Conservation (phyloP, 2,888 invertebrate species). For the Norana najaformis region DNA sequence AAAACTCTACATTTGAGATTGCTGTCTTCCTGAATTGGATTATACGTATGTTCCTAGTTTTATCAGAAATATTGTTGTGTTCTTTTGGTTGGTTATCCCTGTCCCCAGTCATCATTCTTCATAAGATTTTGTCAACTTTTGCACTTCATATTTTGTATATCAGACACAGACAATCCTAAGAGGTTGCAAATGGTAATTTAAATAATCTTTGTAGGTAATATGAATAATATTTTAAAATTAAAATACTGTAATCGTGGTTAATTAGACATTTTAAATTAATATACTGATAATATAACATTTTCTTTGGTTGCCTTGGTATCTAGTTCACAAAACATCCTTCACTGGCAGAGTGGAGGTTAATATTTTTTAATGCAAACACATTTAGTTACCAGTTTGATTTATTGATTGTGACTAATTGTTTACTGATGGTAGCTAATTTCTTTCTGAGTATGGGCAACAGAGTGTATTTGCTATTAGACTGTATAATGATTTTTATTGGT, state of each 20-base stretch:
- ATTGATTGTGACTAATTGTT: neutral
- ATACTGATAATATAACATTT: no score
- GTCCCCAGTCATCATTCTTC: neutral
- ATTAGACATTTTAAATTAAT: neutral
- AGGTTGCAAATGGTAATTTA: no score
- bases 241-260: neutral
- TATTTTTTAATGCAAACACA: neutral
- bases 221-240: neutral
- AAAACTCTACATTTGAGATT: neutral
- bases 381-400: neutral
- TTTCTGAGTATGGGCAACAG: neutral
- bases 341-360: neutral
- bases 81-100: neutral
- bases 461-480: no score
- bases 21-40: neutral
- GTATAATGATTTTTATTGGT: no score
- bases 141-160: neutral
- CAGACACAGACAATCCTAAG: neutral
- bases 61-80: neutral
- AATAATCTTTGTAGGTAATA: neutral
- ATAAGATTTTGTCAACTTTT: neutral
- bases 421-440: neutral
- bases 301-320: neutral
- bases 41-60: neutral
- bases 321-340: neutral